Conservation (phyloP, 1,140 invertebrate species). For the Frieseomelitta varia region DNA sequence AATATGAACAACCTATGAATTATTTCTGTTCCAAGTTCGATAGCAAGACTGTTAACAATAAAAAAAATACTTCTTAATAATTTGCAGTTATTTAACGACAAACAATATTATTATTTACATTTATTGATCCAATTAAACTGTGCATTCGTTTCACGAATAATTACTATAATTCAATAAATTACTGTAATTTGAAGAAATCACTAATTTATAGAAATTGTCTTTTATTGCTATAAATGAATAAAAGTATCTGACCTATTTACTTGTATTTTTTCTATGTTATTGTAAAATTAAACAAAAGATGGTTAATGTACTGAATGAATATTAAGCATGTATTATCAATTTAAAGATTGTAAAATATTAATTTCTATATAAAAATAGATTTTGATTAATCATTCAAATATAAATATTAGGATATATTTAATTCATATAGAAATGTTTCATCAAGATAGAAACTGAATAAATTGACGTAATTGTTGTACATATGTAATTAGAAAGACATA, state of each 20-base stretch:
- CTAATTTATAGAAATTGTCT: no score
- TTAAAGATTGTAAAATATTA: not conserved
- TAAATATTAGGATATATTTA: not conserved
- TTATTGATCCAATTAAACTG: not conserved
- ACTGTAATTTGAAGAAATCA: constrained; percentile 3
- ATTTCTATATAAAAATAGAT: not conserved
- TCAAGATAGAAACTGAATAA: not conserved
- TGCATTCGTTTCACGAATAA: not conserved
- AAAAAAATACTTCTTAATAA: not conserved
- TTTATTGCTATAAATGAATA: not conserved
- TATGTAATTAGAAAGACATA: not conserved
- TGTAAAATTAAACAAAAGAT: not conserved
- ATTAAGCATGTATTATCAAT: not conserved
- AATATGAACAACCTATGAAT: not conserved
- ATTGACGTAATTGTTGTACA: not conserved
- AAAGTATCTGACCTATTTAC: not conserved
- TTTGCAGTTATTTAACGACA: not conserved
- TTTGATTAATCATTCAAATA: not conserved
- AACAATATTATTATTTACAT: not conserved
- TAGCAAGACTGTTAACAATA: not conserved
- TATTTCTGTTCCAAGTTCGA: constrained; percentile 1
- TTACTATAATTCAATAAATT: constrained; percentile 6
- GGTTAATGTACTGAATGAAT: not conserved
- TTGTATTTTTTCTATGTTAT: not conserved
- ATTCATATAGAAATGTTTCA: not conserved